A percentile compares a stretch with the other conserved stretches of the same genome.
Conservation (phyloP, 2,113 vertebrate genomes). For the Bucco capensis region DNA sequence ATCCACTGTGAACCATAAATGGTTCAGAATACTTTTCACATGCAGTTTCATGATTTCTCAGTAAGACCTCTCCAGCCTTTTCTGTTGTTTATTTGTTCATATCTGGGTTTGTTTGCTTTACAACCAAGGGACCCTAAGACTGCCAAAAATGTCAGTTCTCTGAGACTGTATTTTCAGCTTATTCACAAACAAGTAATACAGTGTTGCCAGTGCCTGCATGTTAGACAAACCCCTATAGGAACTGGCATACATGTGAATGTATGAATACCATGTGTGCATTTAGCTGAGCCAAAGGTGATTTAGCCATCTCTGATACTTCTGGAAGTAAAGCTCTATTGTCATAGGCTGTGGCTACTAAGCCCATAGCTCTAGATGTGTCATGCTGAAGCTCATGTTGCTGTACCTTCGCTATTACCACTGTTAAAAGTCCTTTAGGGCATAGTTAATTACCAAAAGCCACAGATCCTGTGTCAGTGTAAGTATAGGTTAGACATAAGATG, state of each 20-base stretch:
- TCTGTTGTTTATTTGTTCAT: background rate
- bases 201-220: background rate
- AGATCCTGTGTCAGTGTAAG: background rate
- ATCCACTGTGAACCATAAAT: background rate
- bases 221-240: background rate
- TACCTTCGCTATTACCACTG: background rate
- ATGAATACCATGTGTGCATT: background rate
- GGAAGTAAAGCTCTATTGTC: background rate
- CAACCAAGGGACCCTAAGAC: background rate
- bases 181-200: background rate
- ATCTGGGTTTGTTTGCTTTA: background rate
- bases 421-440: background rate
- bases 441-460: background rate
- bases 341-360: background rate
- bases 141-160: background rate
- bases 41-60: background rate
- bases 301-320: background rate
- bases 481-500: background rate
- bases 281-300: background rate
- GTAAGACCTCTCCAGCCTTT: background rate
- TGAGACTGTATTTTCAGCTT: background rate
- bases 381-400: background rate
- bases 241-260: background rate
- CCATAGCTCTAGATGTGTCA: background rate
- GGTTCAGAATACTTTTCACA: background rate